These are phyloP conservation scores for Caprella mutica DNA, from an alignment of 2,888 invertebrate genomes.

Conservation along the genomic window DNA sequence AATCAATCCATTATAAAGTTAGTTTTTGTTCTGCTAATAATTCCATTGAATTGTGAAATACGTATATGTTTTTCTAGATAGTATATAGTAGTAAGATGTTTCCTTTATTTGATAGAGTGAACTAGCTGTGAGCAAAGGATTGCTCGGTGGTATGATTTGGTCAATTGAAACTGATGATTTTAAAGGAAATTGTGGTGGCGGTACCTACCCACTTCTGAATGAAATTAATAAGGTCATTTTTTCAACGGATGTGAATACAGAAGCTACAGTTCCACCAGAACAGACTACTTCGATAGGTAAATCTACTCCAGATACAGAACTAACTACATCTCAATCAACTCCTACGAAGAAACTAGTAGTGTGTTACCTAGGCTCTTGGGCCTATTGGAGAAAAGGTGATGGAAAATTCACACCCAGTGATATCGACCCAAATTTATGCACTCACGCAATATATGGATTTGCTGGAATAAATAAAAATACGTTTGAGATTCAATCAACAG, in stretches of 20 bases:
- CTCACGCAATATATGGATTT: slow-evolving; percentile 63
- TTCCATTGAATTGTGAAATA: too few species aligned
- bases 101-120: slow-evolving; percentile 39
- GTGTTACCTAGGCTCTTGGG: slow-evolving; percentile 29
- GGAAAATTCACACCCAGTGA: slow-evolving; percentile 56
- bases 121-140: slow-evolving; percentile 51
- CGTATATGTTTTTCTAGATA: too few species aligned
- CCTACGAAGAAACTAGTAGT: slow-evolving; percentile 16
- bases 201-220: slow-evolving; percentile 59
- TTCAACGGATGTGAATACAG: too few species aligned
- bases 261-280: too few species aligned
- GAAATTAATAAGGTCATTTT: slow-evolving; percentile 52
- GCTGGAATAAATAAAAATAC: slow-evolving; percentile 50
- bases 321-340: too few species aligned
- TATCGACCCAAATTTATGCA: slow-evolving; percentile 58
- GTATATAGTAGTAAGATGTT: too few species aligned
- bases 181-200: slow-evolving; percentile 52
- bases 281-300: too few species aligned
- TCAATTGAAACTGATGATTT: slow-evolving; percentile 82
- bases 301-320: too few species aligned
- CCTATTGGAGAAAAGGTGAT: slow-evolving; percentile 48
- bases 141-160: slow-evolving; percentile 80
- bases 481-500: slow-evolving; percentile 34
- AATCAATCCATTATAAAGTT: slow-evolving; percentile 1
- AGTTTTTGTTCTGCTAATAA: too few species aligned